Evolutionary conservation across 2,113 vertebrate genomes (phyloP).

Genomic region (Phocoena sinus): DNA sequence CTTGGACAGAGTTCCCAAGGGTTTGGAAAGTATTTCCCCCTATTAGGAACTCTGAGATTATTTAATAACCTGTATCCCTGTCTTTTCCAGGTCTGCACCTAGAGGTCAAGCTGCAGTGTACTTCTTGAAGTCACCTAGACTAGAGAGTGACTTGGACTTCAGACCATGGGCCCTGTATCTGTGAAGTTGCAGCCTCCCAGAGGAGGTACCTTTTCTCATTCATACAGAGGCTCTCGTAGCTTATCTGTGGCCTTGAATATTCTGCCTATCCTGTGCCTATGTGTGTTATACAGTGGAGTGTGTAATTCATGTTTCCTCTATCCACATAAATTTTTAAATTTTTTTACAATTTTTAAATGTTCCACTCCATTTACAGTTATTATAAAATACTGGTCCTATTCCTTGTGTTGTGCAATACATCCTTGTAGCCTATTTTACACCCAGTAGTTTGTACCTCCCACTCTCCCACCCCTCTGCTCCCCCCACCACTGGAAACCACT

Average conservation of each 20-base stretch:
- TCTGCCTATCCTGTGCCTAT: no score
- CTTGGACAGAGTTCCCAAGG: neutral
- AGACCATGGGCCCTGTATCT: neutral
- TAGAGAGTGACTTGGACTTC: rapidly evolving
- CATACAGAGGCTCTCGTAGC: rapidly evolving
- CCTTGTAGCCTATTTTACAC: no score
- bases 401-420: rapidly evolving
- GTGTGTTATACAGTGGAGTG: neutral
- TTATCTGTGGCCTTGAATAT: neutral
- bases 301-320: neutral
- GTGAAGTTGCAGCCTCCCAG: rapidly evolving
- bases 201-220: neutral
- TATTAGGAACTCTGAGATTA: neutral
- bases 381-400: neutral
- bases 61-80: neutral
- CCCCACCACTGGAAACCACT: neutral
- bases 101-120: neutral
- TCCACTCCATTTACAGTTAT: neutral
- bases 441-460: neutral
- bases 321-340: neutral
- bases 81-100: neutral
- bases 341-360: neutral
- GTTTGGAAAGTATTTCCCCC: neutral
- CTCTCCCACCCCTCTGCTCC: neutral
- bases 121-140: rapidly evolving